Evolutionary conservation across 2,888 invertebrate genomes (phyloP), one percentile per base, ranked within the genome.

Genomic region (Therioaphis trifolii): DNA sequence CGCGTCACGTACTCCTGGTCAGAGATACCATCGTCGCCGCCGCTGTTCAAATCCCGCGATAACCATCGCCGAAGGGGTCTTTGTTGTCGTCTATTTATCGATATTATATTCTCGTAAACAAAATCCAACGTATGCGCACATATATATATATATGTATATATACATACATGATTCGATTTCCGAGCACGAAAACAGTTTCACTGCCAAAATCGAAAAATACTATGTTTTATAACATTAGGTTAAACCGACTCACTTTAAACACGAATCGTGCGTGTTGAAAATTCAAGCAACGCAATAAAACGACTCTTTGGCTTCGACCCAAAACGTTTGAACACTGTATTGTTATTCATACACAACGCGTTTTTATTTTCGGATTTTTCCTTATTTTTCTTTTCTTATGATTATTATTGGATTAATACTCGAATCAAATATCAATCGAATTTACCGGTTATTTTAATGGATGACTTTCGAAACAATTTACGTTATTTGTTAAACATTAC

Each of bases 171-270:
- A 52, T 74, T 55, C 21, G 9, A 35, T 74, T 74, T 61, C 27
- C 7, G 18, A 75, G 24, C 43, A 21, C 12, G 43, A 43, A 72
- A 75, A 61, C 58, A 4, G 43, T 75, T 43, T 18, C 40, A 18
- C 4, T 43, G 75, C 75, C 75, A 75, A 75, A 61, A 58, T 35
- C 75, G 61, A 75, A 43, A 43, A 61, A 46, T 43, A 75, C 27
- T n/a, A 11, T 24, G 12, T 40, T 7, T 72, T 40, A 35, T 21
- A 18, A n/a, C 40, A 14, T 29, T 72, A 52, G 29, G 14, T 46
- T 2, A 72, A 29, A 21, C 18, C 11, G 18, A 2, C 27, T 11
- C 12, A 58, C 58, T 75, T 21, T 40, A 58, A 74, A 55, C 21
- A 35, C 55, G 40, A 24, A 35, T 18, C 58, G 58, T 1, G 40